Evolutionary conservation across 2,888 invertebrate genomes (phyloP), one percentile per base, ranked within the genome.

Genomic region (Nebria salina): DNA sequence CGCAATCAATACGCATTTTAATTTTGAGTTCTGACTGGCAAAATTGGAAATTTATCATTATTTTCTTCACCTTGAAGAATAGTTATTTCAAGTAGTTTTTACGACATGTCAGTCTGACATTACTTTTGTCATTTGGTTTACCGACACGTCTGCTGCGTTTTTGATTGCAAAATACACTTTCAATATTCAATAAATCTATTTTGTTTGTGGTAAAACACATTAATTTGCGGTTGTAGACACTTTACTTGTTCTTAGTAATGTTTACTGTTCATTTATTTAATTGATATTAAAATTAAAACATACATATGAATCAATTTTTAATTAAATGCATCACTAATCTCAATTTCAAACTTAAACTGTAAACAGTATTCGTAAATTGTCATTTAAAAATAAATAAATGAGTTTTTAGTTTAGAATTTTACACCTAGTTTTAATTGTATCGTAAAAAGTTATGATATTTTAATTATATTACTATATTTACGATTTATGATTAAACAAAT

Each of bases 11-110:
- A 68, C 26, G 20, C 26, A 26, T 25, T 68, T 20, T 2, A 68
- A 9, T 25, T 68, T n/a, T 65, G 65, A 65, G n/a, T 65, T 65
- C 15, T n/a, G 65, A 65, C 15, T 68, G 54, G 54, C 54, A 54
- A 54, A 54, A 54, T 54, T 54, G 2, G 0, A 54, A 54, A 7
- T 13, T 54, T 54, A 13, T 3, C 2, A 54, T 54, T 54, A 54
- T 54, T 54, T 54, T 54, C 7, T 8, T 54, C 8, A 54, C 54
- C 54, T 54, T 54, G 54, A 8, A 54, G 54, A 54, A 54, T 54
- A 2, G 54, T 7, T 7, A 54, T 54, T 54, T 54, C 54, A 54
- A 54, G 54, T 54, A 54, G 54, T 54, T 54, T 54, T 54, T 13
- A 54, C 3, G 54, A 54, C 54, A 11, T 54, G 54, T 54, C 54